Conservation (phyloP, 2,113 vertebrate genomes). For the rat (Rattus norvegicus) region DNA sequence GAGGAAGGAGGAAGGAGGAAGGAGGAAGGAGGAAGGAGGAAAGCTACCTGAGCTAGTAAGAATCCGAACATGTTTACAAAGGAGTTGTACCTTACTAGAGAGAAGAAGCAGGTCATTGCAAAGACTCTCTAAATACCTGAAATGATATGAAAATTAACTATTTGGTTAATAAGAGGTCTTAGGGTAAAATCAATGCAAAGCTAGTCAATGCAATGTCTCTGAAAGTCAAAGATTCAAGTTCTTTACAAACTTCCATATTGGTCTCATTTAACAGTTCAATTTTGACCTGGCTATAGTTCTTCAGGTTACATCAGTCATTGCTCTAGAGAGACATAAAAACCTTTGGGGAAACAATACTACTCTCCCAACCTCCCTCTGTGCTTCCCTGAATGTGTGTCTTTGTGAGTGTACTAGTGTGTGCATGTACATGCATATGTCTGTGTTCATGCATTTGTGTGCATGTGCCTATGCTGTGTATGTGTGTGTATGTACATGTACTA, state of each 20-base stretch:
- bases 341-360: background rate
- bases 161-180: background rate
- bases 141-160: background rate
- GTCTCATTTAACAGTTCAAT: background rate
- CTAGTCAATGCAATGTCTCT: background rate
- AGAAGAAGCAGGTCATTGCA: background rate
- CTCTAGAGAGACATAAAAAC: slow-evolving; percentile 24
- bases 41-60: background rate
- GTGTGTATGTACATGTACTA: background rate
- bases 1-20: background rate
- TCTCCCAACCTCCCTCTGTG: background rate
- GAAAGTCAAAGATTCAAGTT: background rate
- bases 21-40: background rate
- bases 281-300: background rate
- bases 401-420: background rate
- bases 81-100: background rate
- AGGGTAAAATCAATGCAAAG: background rate
- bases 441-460: background rate
- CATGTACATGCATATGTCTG: background rate
- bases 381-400: background rate
- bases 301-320: background rate
- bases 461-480: background rate
- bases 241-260: background rate
- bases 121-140: background rate
- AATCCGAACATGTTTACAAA: background rate